phyloP scores from a whole-genome alignment of 2,888 invertebrate genomes.

The Melanostoma mellinum region DNA sequence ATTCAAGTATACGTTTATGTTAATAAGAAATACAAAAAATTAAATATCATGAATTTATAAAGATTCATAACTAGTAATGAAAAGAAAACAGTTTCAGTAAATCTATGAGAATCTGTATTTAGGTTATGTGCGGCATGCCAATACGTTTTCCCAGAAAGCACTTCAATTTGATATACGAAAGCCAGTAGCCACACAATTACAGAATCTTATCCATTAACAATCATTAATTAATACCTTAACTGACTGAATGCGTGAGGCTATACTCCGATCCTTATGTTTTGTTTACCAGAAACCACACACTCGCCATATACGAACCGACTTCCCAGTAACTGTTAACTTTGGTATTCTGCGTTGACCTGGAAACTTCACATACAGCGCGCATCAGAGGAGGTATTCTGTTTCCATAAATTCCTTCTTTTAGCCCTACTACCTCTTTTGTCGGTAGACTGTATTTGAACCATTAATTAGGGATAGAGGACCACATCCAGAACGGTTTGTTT shows the following conservation, averaged over 20 bases:
- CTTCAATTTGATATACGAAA: too few species aligned
- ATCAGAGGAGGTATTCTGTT: not conserved
- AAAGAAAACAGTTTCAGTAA: too few species aligned
- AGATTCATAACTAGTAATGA: too few species aligned
- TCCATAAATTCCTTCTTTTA: not conserved
- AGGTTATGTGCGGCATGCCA: too few species aligned
- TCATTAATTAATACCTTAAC: slow-evolving; percentile 6
- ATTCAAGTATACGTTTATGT: too few species aligned
- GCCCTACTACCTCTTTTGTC: too few species aligned
- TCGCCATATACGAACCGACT: not conserved
- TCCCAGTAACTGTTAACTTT: not conserved
- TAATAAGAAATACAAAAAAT: too few species aligned
- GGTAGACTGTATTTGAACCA: too few species aligned
- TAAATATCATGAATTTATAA: too few species aligned
- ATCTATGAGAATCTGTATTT: too few species aligned
- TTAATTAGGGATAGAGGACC: slow-evolving; percentile 24
- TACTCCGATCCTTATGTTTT: too few species aligned
- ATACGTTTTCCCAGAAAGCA: not conserved
- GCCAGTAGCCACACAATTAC: not conserved
- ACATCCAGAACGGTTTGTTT: not conserved
- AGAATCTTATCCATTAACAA: not conserved
- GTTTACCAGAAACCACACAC: not conserved
- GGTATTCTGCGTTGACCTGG: not conserved
- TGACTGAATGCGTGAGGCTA: not conserved
- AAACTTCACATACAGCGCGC: not conserved